Evolutionary conservation across 2,888 invertebrate species (phyloP).

Genomic region (Pycnomerus fuliginosus): DNA sequence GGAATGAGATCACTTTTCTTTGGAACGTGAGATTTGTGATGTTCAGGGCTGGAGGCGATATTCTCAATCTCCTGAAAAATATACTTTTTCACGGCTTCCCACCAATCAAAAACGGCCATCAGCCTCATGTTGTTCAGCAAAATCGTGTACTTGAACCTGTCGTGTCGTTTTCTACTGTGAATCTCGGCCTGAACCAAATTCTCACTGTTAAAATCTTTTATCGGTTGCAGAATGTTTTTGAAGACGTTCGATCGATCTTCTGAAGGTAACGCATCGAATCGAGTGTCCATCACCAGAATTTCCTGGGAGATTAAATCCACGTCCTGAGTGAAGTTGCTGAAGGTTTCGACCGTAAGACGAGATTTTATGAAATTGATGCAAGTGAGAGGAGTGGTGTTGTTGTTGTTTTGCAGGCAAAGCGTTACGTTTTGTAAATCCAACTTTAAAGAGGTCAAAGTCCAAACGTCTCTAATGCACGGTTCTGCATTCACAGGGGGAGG

Average conservation of each 20-base stretch:
- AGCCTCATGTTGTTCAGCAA: conserved; percentile 92
- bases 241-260: conserved; percentile 83
- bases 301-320: conserved; percentile 92
- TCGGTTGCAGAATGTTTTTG: conserved; percentile 80
- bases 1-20: conserved; percentile 32
- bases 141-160: conserved; percentile 78
- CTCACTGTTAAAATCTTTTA: conserved; percentile 36
- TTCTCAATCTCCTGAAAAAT: conserved; percentile 56
- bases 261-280: conserved; percentile 44
- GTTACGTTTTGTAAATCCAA: conserved; percentile 86
- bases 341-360: conserved; percentile 78
- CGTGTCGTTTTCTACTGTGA: conserved; percentile 61
- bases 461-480: conserved; percentile 62
- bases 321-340: conserved; percentile 87
- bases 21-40: conserved; percentile 22
- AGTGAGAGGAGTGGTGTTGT: conserved; percentile 67
- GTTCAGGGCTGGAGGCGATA: conserved; percentile 35
- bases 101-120: conserved; percentile 93
- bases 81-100: conserved; percentile 81
- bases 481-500: conserved; percentile 39
- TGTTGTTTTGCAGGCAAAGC: conserved; percentile 66
- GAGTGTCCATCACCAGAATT: conserved; percentile 77
- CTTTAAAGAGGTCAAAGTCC: conserved; percentile 77
- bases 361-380: conserved; percentile 92
- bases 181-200: conserved; percentile 49